Evolutionary conservation across 2,797 vertebrate genomes (phyloP), one percentile per base, ranked within the genome.

Genomic region (Pseudochromis fuscus): DNA sequence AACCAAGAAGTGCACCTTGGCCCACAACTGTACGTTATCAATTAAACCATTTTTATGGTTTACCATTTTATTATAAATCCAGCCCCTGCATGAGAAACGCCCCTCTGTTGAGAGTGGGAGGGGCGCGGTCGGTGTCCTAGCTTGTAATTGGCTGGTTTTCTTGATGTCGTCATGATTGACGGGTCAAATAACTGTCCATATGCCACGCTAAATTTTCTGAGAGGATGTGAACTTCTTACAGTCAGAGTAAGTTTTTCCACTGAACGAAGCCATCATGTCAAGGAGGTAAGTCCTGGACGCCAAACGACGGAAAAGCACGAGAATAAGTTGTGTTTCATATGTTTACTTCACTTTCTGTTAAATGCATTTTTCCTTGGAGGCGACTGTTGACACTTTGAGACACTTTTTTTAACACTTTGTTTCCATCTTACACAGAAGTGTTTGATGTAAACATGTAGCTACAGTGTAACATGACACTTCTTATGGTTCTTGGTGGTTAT

Each of bases 181-280:
- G 13, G 0, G 7, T 31, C 30, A 19, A 19, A 77, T 63, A 79
- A 82, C 73, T 1, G 65, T 62, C 4, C 0, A 2, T 12, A 5
- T 13, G 13, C 35, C 37, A 6, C 16, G 1, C 4, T 1, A 3
- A n/a, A 21, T 45, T 57, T 68, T 21, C 2, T 15, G 2, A 16
- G 11, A 30, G 23, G 51, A 55, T 65, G 50, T 11, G 15, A 66
- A 4, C n/a, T n/a, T n/a, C n/a, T n/a, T n/a, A n/a, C 24, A 69
- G 53, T 37, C 10, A 23, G 18, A 40, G 3, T 0, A 19, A 51
- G 0, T 44, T 52, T 72, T 48, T 58, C n/a, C 1, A 10, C 44
- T 16, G 6, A 63, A 11, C 58, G n/a, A 21, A 74, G n/a, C n/a
- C n/a, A 66, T 6, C 69, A 92, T 93, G 91, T 76, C 88, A 0